Evolutionary conservation across 2,113 vertebrate species (phyloP).

Genomic region (Oncorhynchus clarkii): DNA sequence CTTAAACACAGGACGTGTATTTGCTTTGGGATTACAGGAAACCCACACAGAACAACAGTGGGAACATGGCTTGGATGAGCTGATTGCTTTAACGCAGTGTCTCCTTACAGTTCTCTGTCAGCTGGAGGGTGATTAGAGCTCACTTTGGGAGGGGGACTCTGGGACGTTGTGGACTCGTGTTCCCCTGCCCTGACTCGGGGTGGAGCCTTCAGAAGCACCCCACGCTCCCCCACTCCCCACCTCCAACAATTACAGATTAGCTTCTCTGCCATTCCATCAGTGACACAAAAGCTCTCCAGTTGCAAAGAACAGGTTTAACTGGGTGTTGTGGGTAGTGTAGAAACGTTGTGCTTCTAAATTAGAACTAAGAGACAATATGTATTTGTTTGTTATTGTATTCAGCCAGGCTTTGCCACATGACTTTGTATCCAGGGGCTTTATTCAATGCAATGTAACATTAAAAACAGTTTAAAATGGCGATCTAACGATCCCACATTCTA

Average conservation of each 20-base stretch:
- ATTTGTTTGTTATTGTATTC: neutral
- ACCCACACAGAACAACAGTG: neutral
- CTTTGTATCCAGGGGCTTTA: neutral
- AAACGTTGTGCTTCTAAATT: neutral
- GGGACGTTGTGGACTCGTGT: neutral
- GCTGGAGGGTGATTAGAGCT: constrained; percentile 1
- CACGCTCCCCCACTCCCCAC: neutral
- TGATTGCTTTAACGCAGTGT: neutral
- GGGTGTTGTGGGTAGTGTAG: neutral
- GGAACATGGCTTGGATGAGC: neutral
- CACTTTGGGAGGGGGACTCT: neutral
- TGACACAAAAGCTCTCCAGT: neutral
- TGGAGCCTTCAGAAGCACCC: neutral
- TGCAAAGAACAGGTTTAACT: neutral
- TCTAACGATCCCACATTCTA: neutral
- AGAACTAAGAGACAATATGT: neutral
- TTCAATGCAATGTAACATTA: neutral
- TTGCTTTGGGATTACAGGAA: neutral
- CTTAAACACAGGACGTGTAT: neutral
- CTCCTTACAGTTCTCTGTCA: neutral
- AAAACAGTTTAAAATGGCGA: neutral
- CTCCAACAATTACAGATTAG: constrained; percentile 6
- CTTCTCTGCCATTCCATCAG: neutral
- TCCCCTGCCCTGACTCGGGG: neutral
- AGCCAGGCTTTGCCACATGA: neutral